These are phyloP conservation scores for Schizopygopsis pylzovi DNA, from an alignment of 2,797 vertebrate species.

Conservation along the genomic window DNA sequence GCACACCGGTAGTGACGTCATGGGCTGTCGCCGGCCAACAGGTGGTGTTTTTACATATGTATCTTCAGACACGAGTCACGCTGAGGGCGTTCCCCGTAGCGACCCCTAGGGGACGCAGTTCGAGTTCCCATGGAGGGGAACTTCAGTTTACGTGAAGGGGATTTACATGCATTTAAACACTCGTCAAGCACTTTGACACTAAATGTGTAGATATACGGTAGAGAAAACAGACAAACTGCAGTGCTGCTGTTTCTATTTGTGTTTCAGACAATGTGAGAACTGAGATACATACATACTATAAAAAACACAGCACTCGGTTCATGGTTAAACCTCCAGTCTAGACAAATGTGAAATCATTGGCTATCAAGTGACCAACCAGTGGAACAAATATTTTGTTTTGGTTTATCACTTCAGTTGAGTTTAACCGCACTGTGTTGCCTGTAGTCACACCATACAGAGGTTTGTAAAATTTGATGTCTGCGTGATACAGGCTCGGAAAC, in stretches of 20 bases:
- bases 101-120: too few relatives aligned
- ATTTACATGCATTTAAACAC: too few relatives aligned
- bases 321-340: background rate
- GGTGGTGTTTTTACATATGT: too few relatives aligned
- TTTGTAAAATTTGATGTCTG: too few relatives aligned
- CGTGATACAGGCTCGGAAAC: too few relatives aligned
- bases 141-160: too few relatives aligned
- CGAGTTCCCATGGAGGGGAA: too few relatives aligned
- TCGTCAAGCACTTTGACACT: background rate
- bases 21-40: too few relatives aligned
- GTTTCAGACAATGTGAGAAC: background rate
- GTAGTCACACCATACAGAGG: too few relatives aligned
- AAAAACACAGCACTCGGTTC: background rate
- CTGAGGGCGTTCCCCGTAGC: too few relatives aligned
- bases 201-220: background rate
- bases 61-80: too few relatives aligned
- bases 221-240: background rate
- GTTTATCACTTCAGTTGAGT: background rate
- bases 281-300: background rate
- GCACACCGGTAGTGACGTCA: too few relatives aligned
- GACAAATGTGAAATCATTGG: background rate
- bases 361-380: background rate
- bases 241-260: background rate
- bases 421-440: background rate
- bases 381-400: slow-evolving; percentile 3